These are phyloP conservation scores for Phrynocephalus versicolor DNA, from an alignment of 2,113 vertebrate genomes.

Conservation along the genomic window DNA sequence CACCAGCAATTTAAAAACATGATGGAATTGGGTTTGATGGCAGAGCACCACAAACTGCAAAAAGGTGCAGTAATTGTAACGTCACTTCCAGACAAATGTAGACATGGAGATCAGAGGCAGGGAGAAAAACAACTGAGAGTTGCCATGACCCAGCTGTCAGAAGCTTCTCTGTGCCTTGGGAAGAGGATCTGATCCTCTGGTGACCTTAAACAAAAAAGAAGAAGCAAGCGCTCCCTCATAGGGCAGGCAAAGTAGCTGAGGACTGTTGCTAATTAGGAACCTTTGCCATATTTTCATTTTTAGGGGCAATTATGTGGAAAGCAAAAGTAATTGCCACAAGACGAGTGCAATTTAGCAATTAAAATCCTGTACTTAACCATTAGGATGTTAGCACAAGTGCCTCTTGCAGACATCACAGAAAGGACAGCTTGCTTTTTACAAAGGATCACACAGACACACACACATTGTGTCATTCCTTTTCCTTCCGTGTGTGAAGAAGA, in stretches of 20 bases:
- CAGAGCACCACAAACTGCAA: background rate
- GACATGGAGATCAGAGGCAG: background rate
- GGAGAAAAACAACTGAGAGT: background rate
- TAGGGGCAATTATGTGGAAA: slow-evolving; percentile 5
- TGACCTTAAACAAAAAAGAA: background rate
- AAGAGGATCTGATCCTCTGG: background rate
- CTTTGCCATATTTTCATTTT: background rate
- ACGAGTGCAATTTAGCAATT: slow-evolving; percentile 20
- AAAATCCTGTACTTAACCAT: background rate
- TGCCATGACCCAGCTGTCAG: background rate
- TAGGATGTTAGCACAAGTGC: background rate
- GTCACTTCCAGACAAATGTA: background rate
- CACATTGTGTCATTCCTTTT: background rate
- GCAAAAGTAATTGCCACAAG: slow-evolving; percentile 16
- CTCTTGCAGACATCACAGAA: background rate
- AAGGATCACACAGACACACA: background rate
- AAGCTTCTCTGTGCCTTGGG: background rate
- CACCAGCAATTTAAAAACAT: background rate
- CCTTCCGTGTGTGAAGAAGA: background rate
- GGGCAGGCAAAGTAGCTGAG: background rate
- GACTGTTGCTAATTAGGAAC: background rate
- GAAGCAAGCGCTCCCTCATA: background rate
- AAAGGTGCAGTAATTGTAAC: background rate
- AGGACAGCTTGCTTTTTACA: background rate
- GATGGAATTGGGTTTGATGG: background rate